Evolutionary conservation across 2,113 vertebrate genomes (phyloP), one percentile per base, ranked within the genome.

Genomic region (Probosciger aterrimus): DNA sequence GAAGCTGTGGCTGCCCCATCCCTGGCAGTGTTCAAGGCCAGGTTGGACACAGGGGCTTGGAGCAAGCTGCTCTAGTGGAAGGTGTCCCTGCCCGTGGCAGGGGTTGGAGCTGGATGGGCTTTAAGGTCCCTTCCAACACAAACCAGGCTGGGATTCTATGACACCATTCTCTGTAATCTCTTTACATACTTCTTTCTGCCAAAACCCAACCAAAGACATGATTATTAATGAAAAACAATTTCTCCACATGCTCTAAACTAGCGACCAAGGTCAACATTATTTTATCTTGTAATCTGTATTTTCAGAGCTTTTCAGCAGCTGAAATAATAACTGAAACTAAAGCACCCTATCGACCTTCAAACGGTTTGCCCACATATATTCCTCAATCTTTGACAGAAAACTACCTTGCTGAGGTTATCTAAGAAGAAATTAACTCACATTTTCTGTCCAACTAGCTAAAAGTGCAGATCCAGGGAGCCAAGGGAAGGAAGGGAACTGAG

Each of bases 161-260:
- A 59, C 11, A 41, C 11, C 70, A 75, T 60, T 57, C 59, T 17
- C 52, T 43, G 10, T 24, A 24, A 87, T 7, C 30, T 27, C 46
- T 53, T 76, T 9, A 25, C 1, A 0, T 24, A 4, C 8, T 50
- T 39, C 15, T 30, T 85, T 43, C 53, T 31, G 47, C 31, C 46
- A 71, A 59, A 95, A 78, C 5, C 24, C 24, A 81, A 43, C 10
- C 0, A 0, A 85, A 86, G 33, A 67, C 5, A 14, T 0, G 1
- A 19, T 18, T 64, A 82, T 0, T 14, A 52, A 82, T 46, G 25
- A 49, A 74, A 84, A 46, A 25, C 6, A 14, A 15, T 25, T 71
- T 37, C 20, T 50, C 59, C 20, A 14, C 2, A 5, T 5, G 9
- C 27, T 31, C 64, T 30, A 11, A 73, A 71, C 44, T n/a, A 62